Base-by-base conservation (phyloP, 2,113 vertebrate species). In the Equus quagga region DNA sequence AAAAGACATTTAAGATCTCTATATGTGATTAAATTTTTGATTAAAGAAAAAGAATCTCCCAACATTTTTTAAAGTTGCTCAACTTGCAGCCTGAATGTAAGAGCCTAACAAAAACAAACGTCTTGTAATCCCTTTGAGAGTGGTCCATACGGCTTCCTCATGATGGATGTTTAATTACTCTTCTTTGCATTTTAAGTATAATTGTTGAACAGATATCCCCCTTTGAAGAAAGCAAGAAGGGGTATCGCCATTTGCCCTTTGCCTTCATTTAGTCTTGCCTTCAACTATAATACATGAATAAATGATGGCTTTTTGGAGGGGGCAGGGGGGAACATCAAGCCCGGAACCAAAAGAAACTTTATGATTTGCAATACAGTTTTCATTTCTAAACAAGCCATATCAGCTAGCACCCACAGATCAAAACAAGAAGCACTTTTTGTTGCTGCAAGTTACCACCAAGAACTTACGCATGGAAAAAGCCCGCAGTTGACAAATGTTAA, bases 21-120 rank as follows among this genome's bases (percentile, higher is more conserved):
- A 51, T 80, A 44, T 97, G 41, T 92, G 78, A 96, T 83, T 97
- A 94, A 91, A 91, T 95, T 98, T 82, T 95, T 97, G 90, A 92
- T 93, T 93, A 96, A 94, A 96, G 41, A 96, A 93, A 97, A 87
- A 76, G 56, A 89, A 89, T 75, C 82, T 54, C 51, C 56, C 28
- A 96, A 83, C 18, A 86, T 72, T 93, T 87, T 67, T 41, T 44
- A 84, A 93, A 96, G 44, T 93, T 96, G 31, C 18, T 96, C 81
- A 95, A 82, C 62, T 86, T 91, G 11, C 62, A 51, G 49, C 60
- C 72, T 95, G 81, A 41, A 92, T 95, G 21, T 78, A 91, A 11
- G 41, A 93, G 21, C 46, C 76, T 95, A 84, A 95, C 70, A 95
- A 96, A 97, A 96, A 87, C 70, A 97, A 94, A 94, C 23, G 73